Conservation (phyloP, 1,140 invertebrate species). For the Telenomus remus region DNA sequence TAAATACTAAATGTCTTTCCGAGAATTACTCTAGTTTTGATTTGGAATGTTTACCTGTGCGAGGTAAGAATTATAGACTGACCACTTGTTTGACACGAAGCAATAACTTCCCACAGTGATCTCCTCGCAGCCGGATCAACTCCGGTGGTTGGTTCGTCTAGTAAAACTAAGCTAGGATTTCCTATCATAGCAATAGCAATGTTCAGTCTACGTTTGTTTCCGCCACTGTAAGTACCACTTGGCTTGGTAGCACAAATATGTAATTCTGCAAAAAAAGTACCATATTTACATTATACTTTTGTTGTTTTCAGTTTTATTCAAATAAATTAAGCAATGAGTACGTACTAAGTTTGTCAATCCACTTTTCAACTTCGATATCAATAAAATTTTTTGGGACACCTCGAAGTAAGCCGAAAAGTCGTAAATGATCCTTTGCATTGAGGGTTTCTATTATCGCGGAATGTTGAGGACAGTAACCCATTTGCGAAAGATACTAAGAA, state of each 20-base stretch:
- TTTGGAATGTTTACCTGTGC: constrained; percentile 31
- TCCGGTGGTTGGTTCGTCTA: constrained; percentile 86
- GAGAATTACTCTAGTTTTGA: no score
- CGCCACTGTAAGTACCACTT: constrained; percentile 85
- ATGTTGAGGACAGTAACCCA: constrained; percentile 84
- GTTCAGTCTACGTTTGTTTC: constrained; percentile 96
- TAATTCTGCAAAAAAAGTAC: constrained; percentile 59
- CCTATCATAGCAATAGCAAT: constrained; percentile 93
- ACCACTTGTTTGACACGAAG: constrained; percentile 78
- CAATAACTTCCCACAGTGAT: constrained; percentile 85
- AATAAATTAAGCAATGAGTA: constrained; percentile 4
- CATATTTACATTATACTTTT: no score
- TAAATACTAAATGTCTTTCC: no score
- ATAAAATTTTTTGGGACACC: constrained; percentile 77
- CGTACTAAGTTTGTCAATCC: constrained; percentile 74
- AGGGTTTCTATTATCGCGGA: constrained; percentile 83
- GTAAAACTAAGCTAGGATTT: constrained; percentile 83
- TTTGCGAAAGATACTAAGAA: constrained; percentile 76
- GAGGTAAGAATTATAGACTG: constrained; percentile 85
- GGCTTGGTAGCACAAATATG: constrained; percentile 71
- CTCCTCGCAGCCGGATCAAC: constrained; percentile 90
- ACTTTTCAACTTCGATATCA: constrained; percentile 74
- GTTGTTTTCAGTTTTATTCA: no score
- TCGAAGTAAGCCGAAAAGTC: constrained; percentile 80
- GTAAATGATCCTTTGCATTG: constrained; percentile 82